phyloP scores from a whole-genome alignment of 2,888 invertebrate species.

The Ferrisia virgata region DNA sequence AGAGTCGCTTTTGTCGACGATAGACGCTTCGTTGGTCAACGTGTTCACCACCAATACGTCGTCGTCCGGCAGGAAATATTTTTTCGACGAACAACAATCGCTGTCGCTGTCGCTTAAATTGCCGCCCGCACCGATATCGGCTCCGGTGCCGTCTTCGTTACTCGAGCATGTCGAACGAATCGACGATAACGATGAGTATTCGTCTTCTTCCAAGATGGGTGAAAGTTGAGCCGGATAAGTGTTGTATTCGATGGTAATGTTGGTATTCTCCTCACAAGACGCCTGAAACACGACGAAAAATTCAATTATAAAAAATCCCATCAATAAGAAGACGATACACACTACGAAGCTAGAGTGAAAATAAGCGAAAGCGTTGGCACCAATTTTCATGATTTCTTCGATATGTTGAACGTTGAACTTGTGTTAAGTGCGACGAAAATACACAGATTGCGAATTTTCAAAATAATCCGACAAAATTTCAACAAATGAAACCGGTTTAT shows the following conservation, averaged over 20 bases:
- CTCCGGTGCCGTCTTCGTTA: background rate
- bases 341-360: background rate
- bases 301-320: background rate
- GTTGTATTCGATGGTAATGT: conserved; percentile 55
- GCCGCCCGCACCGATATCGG: background rate
- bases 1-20: conserved; percentile 52
- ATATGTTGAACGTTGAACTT: no score
- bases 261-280: conserved; percentile 48
- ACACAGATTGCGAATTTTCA: no score
- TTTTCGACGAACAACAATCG: background rate
- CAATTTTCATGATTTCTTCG: no score
- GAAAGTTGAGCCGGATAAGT: conserved; percentile 61
- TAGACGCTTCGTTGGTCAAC: conserved; percentile 56
- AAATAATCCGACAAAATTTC: no score
- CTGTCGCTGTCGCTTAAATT: background rate
- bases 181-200: conserved; percentile 44
- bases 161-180: background rate
- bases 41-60: conserved; percentile 51
- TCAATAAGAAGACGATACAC: background rate
- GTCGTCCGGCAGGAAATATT: conserved; percentile 9
- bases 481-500: no score
- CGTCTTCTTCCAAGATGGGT: conserved; percentile 62
- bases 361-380: no score
- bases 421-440: no score
- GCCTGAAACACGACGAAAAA: background rate